phyloP scores from a whole-genome alignment of 2,113 vertebrate genomes.

The Callospermophilus lateralis region DNA sequence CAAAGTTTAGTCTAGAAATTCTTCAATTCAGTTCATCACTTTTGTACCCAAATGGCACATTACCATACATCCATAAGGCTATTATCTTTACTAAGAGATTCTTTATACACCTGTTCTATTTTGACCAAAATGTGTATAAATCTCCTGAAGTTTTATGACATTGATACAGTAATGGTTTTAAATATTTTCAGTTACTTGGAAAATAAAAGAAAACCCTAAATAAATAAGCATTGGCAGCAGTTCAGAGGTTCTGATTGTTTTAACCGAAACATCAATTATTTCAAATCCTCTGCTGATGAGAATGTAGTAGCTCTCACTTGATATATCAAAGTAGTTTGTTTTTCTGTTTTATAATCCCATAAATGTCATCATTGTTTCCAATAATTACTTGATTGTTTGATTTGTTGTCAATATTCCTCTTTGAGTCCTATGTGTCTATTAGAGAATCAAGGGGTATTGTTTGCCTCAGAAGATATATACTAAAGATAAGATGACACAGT shows the following conservation, averaged over 20 bases:
- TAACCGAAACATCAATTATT: slow-evolving; percentile 45
- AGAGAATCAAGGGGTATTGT: background rate
- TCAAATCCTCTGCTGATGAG: slow-evolving; percentile 53
- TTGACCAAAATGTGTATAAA: background rate
- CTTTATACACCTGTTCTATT: slow-evolving; percentile 3
- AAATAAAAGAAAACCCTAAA: slow-evolving; percentile 10
- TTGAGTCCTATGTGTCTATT: background rate
- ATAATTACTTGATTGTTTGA: slow-evolving; percentile 9
- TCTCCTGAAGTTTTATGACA: slow-evolving; percentile 23
- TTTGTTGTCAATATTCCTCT: background rate
- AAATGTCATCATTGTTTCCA: slow-evolving; percentile 16
- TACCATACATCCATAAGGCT: background rate
- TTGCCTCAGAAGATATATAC: slow-evolving; percentile 17
- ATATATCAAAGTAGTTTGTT: slow-evolving; percentile 26
- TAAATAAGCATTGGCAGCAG: slow-evolving; percentile 11
- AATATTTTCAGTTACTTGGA: slow-evolving; percentile 59
- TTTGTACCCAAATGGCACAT: background rate
- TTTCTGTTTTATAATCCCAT: background rate
- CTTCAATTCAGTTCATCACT: background rate
- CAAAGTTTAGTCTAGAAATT: background rate
- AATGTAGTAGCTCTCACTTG: background rate
- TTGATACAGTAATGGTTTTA: slow-evolving; percentile 4
- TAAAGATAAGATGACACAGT: background rate
- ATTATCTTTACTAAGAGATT: slow-evolving; percentile 4
- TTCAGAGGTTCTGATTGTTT: slow-evolving; percentile 57